Conservation (phyloP, 2,888 invertebrate species). For the Ophion ventricosus region DNA sequence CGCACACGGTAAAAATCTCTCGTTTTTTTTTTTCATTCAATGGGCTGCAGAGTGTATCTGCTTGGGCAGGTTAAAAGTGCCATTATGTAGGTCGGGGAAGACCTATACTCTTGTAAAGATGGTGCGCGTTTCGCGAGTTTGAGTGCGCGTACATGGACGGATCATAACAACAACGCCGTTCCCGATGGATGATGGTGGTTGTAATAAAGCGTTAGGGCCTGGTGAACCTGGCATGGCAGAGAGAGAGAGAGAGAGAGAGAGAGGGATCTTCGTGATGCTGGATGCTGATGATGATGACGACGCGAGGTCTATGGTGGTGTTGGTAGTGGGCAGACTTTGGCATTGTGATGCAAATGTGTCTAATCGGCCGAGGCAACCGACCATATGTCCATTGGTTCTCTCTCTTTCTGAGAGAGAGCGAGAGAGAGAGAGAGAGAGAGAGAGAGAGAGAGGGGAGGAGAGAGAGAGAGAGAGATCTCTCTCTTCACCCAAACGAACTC, state of each 20-base stretch:
- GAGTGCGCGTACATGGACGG: constrained; percentile 8
- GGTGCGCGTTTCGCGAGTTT: constrained; percentile 9
- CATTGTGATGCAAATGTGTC: constrained; percentile 83
- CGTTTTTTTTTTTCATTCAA: constrained; percentile 59
- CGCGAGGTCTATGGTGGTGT: constrained; percentile 55
- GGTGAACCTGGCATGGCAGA: constrained; percentile 26
- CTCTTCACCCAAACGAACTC: no score
- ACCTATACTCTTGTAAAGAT: constrained; percentile 16
- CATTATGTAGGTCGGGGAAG: constrained; percentile 75
- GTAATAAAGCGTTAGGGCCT: constrained; percentile 61
- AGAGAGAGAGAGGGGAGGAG: no score
- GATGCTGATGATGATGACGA: constrained; percentile 51
- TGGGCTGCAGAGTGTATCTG: constrained; percentile 52
- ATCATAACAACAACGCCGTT: constrained; percentile 18
- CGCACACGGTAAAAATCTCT: constrained; percentile 55
- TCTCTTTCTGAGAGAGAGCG: no score
- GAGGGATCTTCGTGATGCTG: constrained; percentile 55
- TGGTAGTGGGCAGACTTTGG: constrained; percentile 78
- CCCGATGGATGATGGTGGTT: constrained; percentile 59
- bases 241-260: constrained; percentile 44
- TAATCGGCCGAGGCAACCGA: constrained; percentile 82
- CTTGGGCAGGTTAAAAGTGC: constrained; percentile 76
- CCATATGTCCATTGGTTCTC: constrained; percentile 79
- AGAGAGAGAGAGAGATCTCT: no score
- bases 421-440: no score